These are phyloP conservation scores for Graptemys geographica DNA, from an alignment of 2,797 vertebrate genomes.

Conservation along the genomic window DNA sequence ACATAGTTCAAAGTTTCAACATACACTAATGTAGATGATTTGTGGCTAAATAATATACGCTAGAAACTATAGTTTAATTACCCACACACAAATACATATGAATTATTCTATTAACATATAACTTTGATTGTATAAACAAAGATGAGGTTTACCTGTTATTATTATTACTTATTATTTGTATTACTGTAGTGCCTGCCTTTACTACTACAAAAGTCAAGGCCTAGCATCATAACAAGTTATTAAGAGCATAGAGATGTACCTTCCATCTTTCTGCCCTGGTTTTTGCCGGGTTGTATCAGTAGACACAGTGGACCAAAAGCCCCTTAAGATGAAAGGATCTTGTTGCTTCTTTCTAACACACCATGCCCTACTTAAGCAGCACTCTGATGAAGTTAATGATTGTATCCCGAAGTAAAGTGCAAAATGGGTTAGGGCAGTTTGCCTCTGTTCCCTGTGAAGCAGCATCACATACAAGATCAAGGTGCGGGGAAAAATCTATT, in stretches of 20 bases:
- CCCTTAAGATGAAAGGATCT: background rate
- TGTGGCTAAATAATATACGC: background rate
- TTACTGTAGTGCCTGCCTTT: background rate
- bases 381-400: background rate
- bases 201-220: background rate
- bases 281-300: background rate
- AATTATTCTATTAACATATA: background rate
- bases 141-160: background rate
- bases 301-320: background rate
- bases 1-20: background rate
- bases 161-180: background rate
- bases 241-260: accelerated
- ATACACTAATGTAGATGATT: background rate
- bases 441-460: background rate
- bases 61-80: background rate
- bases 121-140: background rate
- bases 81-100: background rate
- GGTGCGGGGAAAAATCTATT: background rate
- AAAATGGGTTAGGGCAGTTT: background rate
- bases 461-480: background rate
- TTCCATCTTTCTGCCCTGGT: background rate
- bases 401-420: background rate
- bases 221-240: background rate
- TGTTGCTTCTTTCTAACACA: background rate
- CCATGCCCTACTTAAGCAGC: background rate